phyloP scores from a whole-genome alignment of 2,888 invertebrate genomes.

The Papilio demoleus region DNA sequence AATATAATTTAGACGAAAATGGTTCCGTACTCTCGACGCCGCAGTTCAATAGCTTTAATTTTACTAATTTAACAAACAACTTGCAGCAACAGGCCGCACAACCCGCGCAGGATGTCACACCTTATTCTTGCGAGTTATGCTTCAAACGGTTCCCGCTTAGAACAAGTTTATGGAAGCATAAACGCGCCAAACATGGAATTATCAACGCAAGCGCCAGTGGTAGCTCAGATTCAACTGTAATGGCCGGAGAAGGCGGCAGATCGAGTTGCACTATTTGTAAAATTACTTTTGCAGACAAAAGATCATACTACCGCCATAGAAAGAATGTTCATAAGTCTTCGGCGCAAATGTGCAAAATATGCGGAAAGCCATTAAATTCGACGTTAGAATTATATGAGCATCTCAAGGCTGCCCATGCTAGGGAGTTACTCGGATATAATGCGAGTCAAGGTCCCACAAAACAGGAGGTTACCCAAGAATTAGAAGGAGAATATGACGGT shows the following conservation, averaged over 20 bases:
- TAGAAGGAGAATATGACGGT: slow-evolving; percentile 69
- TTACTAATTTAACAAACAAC: slow-evolving; percentile 65
- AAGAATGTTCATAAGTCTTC: slow-evolving; percentile 81
- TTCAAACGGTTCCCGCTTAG: slow-evolving; percentile 75
- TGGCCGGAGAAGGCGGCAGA: slow-evolving; percentile 60
- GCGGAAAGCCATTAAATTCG: slow-evolving; percentile 85
- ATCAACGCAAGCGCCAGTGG: slow-evolving; percentile 61
- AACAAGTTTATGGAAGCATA: slow-evolving; percentile 79
- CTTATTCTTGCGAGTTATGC: slow-evolving; percentile 76
- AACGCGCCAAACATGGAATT: slow-evolving; percentile 79
- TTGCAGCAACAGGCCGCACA: slow-evolving; percentile 53
- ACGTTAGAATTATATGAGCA: slow-evolving; percentile 85
- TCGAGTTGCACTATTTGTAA: slow-evolving; percentile 85
- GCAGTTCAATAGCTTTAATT: slow-evolving; percentile 80
- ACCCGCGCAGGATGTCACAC: slow-evolving; percentile 59
- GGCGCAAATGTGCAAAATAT: slow-evolving; percentile 85
- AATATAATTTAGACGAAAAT: slow-evolving; percentile 75
- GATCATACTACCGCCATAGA: slow-evolving; percentile 84
- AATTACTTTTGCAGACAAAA: slow-evolving; percentile 84
- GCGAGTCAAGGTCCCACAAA: slow-evolving; percentile 73
- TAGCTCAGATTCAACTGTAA: slow-evolving; percentile 53
- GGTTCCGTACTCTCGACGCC: slow-evolving; percentile 74
- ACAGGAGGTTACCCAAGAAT: slow-evolving; percentile 63
- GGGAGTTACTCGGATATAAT: slow-evolving; percentile 78
- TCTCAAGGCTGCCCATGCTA: slow-evolving; percentile 83